Conservation (phyloP, 2,113 vertebrate species). For the Lasiurus borealis region DNA sequence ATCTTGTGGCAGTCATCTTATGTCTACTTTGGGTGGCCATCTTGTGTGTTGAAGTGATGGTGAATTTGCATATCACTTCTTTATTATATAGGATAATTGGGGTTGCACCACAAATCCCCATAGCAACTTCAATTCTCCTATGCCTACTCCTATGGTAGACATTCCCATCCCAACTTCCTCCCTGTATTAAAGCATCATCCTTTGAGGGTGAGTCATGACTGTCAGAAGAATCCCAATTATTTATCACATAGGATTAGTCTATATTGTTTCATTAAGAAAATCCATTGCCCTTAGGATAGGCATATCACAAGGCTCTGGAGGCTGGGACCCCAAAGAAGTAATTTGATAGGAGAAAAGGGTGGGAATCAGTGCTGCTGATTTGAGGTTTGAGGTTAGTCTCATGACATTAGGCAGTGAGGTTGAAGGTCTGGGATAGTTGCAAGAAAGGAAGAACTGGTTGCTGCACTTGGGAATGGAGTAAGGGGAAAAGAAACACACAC, state of each 20-base stretch:
- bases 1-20: too few relatives aligned
- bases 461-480: background rate
- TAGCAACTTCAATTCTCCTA: background rate
- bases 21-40: too few relatives aligned
- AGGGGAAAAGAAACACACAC: background rate
- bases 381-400: background rate
- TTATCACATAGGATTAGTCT: background rate
- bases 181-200: background rate
- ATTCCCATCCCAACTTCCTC: background rate
- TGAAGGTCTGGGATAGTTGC: background rate
- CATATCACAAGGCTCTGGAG: background rate
- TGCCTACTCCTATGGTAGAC: background rate
- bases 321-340: background rate
- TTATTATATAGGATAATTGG: background rate
- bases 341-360: background rate
- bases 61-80: too few relatives aligned
- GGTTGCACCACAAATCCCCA: background rate
- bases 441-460: background rate
- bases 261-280: background rate
- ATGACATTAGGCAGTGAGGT: background rate
- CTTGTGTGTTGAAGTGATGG: too few relatives aligned
- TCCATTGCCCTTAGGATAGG: background rate
- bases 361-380: background rate
- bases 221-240: background rate
- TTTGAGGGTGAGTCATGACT: background rate